Conservation (phyloP, 2,113 vertebrate genomes). For the Halichoeres trimaculatus region DNA sequence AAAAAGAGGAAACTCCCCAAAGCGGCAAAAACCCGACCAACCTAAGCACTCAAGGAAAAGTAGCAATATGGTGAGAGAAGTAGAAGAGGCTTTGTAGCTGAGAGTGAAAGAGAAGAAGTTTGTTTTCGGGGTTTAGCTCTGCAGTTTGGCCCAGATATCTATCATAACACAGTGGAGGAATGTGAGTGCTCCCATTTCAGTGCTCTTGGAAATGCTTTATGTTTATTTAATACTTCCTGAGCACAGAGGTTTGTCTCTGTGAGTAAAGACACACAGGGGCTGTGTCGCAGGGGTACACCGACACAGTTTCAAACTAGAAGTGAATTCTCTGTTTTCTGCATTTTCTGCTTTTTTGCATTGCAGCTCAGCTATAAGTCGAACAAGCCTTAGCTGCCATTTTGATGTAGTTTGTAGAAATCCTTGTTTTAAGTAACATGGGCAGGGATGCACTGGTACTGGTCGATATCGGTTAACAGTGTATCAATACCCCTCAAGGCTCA, state of each 20-base stretch:
- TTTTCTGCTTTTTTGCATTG: not conserved
- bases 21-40: constrained; percentile 16
- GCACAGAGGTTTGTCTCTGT: constrained; percentile 51
- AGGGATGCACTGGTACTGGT: too few species aligned
- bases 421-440: too few species aligned
- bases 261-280: constrained; percentile 30
- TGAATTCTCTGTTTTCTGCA: constrained; percentile 7
- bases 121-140: constrained; percentile 48
- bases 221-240: constrained; percentile 78
- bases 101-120: constrained; percentile 12
- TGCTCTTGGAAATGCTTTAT: constrained; percentile 59
- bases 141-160: constrained; percentile 65
- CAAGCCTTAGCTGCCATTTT: constrained; percentile 4
- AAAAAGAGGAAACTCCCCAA: constrained; percentile 11
- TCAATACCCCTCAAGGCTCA: too few species aligned
- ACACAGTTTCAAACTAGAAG: constrained; percentile 6
- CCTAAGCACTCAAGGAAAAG: constrained; percentile 5
- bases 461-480: too few species aligned
- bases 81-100: not conserved
- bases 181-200: constrained; percentile 54
- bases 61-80: not conserved
- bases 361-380: not conserved
- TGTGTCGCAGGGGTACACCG: constrained; percentile 8
- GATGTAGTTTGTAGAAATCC: too few species aligned
- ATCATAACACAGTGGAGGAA: constrained; percentile 64